phyloP scores from a whole-genome alignment of 2,113 vertebrate genomes.

The Peromyscus maniculatus region DNA sequence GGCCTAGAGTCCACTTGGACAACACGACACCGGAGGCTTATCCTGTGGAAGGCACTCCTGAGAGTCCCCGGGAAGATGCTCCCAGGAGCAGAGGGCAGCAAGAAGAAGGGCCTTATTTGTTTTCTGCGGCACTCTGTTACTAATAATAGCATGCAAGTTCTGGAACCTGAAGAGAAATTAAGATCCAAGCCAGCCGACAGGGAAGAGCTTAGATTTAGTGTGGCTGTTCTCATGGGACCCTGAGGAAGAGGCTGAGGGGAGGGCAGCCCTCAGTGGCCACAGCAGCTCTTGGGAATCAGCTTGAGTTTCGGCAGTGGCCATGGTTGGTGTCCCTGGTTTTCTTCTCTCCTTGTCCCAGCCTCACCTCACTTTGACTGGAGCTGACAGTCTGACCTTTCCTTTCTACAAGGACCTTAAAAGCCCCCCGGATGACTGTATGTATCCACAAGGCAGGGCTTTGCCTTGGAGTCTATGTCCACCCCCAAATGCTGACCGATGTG shows the following conservation, averaged over 20 bases:
- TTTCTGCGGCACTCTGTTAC: background rate
- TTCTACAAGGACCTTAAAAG: no score
- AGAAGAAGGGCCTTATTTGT: background rate
- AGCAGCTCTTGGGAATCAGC: background rate
- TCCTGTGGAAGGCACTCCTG: background rate
- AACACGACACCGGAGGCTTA: background rate
- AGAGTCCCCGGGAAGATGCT: background rate
- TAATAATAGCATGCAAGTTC: background rate
- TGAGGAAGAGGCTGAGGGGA: background rate
- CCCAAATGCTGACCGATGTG: no score
- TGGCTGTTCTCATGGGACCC: background rate
- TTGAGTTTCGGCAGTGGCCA: background rate
- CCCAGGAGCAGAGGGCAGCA: background rate
- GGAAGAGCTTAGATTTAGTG: background rate
- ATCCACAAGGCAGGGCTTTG: background rate
- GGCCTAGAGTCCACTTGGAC: background rate
- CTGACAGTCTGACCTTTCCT: background rate
- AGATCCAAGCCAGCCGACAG: background rate
- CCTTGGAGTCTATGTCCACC: background rate
- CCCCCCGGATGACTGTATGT: background rate
- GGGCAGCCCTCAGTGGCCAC: fast-evolving
- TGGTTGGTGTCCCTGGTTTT: background rate
- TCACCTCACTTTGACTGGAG: background rate
- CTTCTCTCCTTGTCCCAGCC: background rate
- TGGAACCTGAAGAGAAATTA: background rate